These are phyloP conservation scores for Phaedon cochleariae DNA, from an alignment of 2,888 invertebrate species.

Conservation along the genomic window DNA sequence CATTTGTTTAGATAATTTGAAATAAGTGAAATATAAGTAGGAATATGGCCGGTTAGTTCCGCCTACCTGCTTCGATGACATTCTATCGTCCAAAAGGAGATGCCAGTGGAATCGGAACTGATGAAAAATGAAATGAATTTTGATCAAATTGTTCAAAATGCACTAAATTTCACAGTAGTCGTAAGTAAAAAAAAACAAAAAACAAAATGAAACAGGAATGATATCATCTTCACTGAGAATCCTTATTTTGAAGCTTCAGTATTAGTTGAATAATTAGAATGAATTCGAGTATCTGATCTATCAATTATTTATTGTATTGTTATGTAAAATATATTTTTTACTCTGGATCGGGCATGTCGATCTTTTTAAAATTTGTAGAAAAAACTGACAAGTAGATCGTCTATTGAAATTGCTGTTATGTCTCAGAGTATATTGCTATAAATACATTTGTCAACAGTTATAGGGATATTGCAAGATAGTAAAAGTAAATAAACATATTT, in stretches of 20 bases:
- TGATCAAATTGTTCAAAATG: too few species aligned
- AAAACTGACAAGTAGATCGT: not conserved
- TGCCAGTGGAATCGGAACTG: too few species aligned
- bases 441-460: slow-evolving; percentile 34
- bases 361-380: not conserved
- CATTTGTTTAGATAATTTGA: too few species aligned
- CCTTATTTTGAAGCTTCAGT: not conserved
- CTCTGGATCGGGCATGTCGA: not conserved
- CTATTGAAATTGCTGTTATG: slow-evolving; percentile 30
- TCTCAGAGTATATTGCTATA: slow-evolving; percentile 32
- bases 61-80: too few species aligned
- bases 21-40: too few species aligned
- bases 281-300: not conserved
- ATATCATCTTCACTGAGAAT: too few species aligned
- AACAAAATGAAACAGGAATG: too few species aligned
- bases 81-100: too few species aligned
- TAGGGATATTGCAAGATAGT: slow-evolving; percentile 32
- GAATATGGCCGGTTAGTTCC: too few species aligned
- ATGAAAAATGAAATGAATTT: too few species aligned
- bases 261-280: not conserved
- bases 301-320: slow-evolving; percentile 13
- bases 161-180: too few species aligned
- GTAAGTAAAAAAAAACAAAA: too few species aligned
- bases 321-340: slow-evolving; percentile 14
- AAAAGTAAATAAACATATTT: slow-evolving; percentile 36